These are phyloP conservation scores for Copidosoma aretas DNA, from an alignment of 2,888 invertebrate species.

Conservation along the genomic window DNA sequence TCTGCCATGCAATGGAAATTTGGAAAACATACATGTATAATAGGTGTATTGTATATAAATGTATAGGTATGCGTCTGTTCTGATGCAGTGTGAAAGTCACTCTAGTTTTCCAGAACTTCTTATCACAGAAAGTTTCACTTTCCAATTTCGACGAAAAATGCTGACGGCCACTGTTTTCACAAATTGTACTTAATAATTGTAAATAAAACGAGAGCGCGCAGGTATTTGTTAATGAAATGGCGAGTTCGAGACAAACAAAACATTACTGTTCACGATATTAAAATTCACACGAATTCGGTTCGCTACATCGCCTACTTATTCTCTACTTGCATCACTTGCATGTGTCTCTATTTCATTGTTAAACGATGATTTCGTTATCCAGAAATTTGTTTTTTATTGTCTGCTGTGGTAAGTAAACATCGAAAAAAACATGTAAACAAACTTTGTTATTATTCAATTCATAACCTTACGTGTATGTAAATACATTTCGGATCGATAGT, in stretches of 20 bases:
- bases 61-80: too few species aligned
- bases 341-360: conserved; percentile 6
- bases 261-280: conserved; percentile 11
- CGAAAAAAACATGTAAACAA: background rate
- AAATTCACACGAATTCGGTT: conserved; percentile 14
- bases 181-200: conserved; percentile 2
- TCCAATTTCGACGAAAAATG: conserved; percentile 17
- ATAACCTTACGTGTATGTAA: conserved; percentile 23
- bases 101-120: too few species aligned
- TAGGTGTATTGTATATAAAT: too few species aligned
- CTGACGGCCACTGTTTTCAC: background rate
- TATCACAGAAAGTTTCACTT: too few species aligned
- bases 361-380: conserved; percentile 54
- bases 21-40: too few species aligned
- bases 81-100: too few species aligned
- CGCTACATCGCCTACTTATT: background rate
- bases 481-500: conserved; percentile 27
- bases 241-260: conserved; percentile 18
- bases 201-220: background rate
- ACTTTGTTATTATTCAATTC: background rate
- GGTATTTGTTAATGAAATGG: conserved; percentile 15
- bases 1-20: too few species aligned
- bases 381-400: conserved; percentile 51
- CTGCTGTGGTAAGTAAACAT: conserved; percentile 53
- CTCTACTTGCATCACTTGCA: background rate